phyloP scores from a whole-genome alignment of 1,140 invertebrate species.

The Atta cephalotes region DNA sequence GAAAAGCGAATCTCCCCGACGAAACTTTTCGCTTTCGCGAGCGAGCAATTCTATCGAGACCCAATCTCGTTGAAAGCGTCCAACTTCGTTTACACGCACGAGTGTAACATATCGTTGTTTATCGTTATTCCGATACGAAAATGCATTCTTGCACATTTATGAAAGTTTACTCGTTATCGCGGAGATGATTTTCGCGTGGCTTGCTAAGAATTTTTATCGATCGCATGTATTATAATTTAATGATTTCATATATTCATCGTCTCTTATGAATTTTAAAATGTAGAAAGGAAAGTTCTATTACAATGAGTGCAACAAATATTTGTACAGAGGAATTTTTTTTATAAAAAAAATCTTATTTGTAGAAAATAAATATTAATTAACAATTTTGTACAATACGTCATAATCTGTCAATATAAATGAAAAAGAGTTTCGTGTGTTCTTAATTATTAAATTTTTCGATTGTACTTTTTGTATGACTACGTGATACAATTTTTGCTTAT shows the following conservation, averaged over 20 bases:
- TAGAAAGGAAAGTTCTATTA: background rate
- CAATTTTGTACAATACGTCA: no score
- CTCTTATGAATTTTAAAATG: background rate
- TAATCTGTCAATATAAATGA: no score
- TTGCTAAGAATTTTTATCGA: background rate
- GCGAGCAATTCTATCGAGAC: constrained; percentile 24
- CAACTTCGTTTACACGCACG: constrained; percentile 28
- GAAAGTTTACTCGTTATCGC: background rate
- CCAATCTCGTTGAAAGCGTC: constrained; percentile 46
- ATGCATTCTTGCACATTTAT: background rate
- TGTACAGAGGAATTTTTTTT: no score
- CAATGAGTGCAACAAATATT: no score
- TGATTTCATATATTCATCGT: background rate
- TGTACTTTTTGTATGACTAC: no score
- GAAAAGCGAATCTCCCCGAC: background rate
- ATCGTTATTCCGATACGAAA: constrained; percentile 1
- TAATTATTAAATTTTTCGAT: no score
- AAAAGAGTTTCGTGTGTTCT: no score
- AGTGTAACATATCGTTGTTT: constrained; percentile 16
- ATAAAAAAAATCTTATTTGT: no score
- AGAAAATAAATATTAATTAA: no score
- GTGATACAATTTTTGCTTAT: no score
- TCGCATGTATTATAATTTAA: background rate
- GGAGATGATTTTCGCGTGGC: background rate
- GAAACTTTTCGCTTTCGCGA: constrained; percentile 21